Conservation (phyloP, 2,113 vertebrate genomes). For the Gila orcuttii region DNA sequence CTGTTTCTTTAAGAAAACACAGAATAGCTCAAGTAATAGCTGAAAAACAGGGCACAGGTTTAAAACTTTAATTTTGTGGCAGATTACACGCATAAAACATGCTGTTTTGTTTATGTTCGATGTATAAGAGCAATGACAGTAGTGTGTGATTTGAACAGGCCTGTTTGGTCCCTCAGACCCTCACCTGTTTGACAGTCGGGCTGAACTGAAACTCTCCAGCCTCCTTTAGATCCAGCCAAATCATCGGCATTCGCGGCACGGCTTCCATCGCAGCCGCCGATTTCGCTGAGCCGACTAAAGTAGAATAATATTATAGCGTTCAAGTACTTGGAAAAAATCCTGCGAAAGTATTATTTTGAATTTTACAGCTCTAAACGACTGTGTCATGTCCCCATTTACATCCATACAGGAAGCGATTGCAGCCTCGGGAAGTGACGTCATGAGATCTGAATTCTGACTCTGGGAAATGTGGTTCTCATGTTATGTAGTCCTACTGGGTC, state of each 20-base stretch:
- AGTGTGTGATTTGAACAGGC: slow-evolving; percentile 43
- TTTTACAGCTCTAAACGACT: slow-evolving; percentile 67
- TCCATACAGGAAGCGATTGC: slow-evolving; percentile 69
- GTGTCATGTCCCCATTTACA: slow-evolving; percentile 75
- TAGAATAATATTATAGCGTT: background rate
- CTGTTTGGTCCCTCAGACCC: slow-evolving; percentile 75
- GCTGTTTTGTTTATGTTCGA: background rate
- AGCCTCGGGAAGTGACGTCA: slow-evolving; percentile 62
- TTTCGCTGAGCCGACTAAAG: slow-evolving; percentile 10
- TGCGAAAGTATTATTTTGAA: slow-evolving; percentile 8
- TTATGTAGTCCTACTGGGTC: background rate
- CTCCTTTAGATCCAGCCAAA: slow-evolving; percentile 95
- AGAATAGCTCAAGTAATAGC: background rate
- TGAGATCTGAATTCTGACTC: background rate
- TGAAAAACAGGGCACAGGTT: background rate
- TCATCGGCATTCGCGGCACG: slow-evolving; percentile 98
- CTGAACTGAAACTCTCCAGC: slow-evolving; percentile 80
- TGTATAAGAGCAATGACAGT: background rate
- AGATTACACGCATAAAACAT: background rate
- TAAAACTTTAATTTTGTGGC: background rate
- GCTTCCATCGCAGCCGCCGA: slow-evolving; percentile 86
- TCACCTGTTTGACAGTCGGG: slow-evolving; percentile 79
- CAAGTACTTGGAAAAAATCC: background rate
- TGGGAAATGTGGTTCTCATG: slow-evolving; percentile 69
- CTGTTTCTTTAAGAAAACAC: slow-evolving; percentile 11